Evolutionary conservation across 2,113 vertebrate species (phyloP), one percentile per base, ranked within the genome.

Genomic region (Motacilla alba): DNA sequence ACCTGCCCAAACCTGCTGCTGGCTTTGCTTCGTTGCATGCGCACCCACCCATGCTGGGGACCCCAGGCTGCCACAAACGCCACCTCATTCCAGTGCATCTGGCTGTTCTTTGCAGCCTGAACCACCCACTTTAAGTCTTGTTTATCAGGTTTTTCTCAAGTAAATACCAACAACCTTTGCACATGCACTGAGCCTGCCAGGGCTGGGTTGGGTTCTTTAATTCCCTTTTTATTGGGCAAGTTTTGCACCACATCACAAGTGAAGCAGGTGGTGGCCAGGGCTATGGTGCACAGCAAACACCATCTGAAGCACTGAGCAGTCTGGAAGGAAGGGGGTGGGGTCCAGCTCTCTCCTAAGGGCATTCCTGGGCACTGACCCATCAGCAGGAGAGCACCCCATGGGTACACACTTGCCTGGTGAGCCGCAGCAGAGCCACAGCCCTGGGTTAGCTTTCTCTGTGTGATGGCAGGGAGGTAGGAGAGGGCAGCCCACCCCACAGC

Each of bases 1-100:
- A 60, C 41, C 43, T 0, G 0, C 21, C 30, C 50, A 84, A 60
- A 30, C 21, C 23, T 18, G 74, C 35, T 0, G 0, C 63, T 60
- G n/a, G 55, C 56, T 72, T 33, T 13, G 24, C 37, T 68, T 8
- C 0, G 3, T 23, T 47, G 46, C 23, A 33, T 21, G 46, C 7
- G 49, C 5, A 6, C 26, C 28, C 60, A 70, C 23, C 35, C 1
- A 1, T 9, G 11, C 8, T 1, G 1, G 39, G 64, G 50, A 90
- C 16, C 2, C 35, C 70, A 35, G 21, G 35, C 41, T 72, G 73
- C 21, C 13, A 58, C n/a, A 0, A 0, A 6, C 20, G 55, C 37
- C 78, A 87, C 35, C 62, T 15, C 39, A 35, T 8, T 14, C 80
- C 35, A 49, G 49, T 19, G 13, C 74, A 41, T 50, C 52, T 58